Percentiles rank a stretch among this genome's conserved stretches.
phyloP scores from a whole-genome alignment of 2,113 vertebrate species.

The Chloebia gouldiae region DNA sequence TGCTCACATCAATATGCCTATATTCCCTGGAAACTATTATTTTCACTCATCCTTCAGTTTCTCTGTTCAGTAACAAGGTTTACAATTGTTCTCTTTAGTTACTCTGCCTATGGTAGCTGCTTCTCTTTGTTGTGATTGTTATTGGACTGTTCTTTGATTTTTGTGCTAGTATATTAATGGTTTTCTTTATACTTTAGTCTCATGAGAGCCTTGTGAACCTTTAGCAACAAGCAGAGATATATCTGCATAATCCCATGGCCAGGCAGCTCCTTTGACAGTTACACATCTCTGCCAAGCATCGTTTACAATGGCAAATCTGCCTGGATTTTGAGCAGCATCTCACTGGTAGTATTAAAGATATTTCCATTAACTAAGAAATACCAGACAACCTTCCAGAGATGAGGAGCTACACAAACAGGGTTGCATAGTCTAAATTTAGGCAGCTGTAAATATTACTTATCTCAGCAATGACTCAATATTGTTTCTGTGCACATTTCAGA shows the following conservation, averaged over 20 bases:
- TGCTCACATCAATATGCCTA: neutral
- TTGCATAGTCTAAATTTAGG: neutral
- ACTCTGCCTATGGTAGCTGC: neutral
- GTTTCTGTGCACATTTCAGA: neutral
- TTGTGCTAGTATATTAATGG: neutral
- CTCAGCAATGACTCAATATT: neutral
- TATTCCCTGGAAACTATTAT: neutral
- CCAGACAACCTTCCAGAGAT: neutral
- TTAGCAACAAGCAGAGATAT: neutral
- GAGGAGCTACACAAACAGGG: neutral
- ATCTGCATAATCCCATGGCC: neutral
- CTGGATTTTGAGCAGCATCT: neutral
- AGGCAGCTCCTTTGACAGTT: neutral
- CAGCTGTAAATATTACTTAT: neutral
- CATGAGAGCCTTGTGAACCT: neutral
- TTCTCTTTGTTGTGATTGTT: neutral
- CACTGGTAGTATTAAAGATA: neutral
- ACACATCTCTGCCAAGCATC: neutral
- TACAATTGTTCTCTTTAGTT: neutral
- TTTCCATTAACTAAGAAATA: neutral
- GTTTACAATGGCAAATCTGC: neutral
- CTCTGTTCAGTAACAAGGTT: neutral
- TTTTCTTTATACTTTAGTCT: neutral
- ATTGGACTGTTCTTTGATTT: neutral
- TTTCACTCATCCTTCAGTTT: neutral